Conservation (phyloP, 2,888 invertebrate species). For the Kuschelorhynchus macadamiae region DNA sequence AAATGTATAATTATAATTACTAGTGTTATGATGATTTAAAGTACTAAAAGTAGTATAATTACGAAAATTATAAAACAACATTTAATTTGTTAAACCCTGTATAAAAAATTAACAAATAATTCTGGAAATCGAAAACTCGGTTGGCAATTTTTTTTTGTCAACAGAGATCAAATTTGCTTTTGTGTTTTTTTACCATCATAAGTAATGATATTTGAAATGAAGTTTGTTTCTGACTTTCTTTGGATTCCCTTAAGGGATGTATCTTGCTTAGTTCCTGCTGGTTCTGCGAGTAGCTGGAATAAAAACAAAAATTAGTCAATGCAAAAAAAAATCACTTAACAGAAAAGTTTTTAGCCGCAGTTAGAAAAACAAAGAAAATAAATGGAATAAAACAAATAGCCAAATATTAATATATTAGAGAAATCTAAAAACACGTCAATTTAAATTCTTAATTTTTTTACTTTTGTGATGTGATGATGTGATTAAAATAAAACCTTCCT, state of each 20-base stretch:
- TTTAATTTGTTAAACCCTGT: constrained; percentile 22
- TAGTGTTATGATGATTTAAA: no score
- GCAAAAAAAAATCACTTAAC: neutral
- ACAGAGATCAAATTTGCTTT: constrained; percentile 15
- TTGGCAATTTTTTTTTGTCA: neutral
- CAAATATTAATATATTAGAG: no score
- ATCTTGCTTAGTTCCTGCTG: constrained; percentile 38
- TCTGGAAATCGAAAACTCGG: neutral
- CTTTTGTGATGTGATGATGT: no score
- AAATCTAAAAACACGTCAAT: no score
- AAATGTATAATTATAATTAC: no score
- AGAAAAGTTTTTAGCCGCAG: neutral
- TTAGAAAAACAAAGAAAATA: no score
- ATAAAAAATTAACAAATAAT: constrained; percentile 22
- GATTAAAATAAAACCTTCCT: no score
- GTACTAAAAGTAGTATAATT: no score
- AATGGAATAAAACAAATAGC: no score
- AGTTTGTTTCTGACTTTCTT: neutral
- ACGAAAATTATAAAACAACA: no score
- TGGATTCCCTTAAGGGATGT: neutral
- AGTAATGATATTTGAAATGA: neutral
- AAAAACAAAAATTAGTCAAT: neutral
- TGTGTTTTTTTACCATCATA: neutral
- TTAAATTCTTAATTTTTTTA: no score
- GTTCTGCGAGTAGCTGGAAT: constrained; percentile 43